Evolutionary conservation across 2,797 vertebrate species (phyloP), one percentile per base, ranked within the genome.

Genomic region (Scomberomorus guttatus): DNA sequence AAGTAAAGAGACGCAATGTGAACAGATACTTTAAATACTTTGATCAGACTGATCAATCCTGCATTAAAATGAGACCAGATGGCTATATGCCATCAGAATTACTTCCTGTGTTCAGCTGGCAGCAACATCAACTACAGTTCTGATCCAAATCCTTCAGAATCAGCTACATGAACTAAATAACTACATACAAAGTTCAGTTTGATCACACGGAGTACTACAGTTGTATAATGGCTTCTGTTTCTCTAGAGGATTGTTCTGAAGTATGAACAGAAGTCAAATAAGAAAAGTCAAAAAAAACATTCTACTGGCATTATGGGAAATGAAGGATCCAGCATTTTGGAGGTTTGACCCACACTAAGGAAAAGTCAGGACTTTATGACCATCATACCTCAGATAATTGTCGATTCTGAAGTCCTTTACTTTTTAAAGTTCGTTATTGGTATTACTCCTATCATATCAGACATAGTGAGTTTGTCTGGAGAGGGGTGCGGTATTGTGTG

Each of bases 41-140:
- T 13, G 20, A 50, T 51, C 44, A 60, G 56, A 3, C 29, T 51
- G 24, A 61, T 8, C 42, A 52, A 54, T 52, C 48, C 48, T 5
- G 18, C 58, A 62, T 25, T 54, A 42, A 72, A 72, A 51, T 39
- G 44, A 25, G 20, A 74, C 1, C 60, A 25, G n/a, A 24, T 25
- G 34, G 58, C 62, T 39, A 58, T 27, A 57, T 34, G 34, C 25
- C 20, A 17, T 58, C 42, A 34, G 42, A 58, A 71, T 57, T 14
- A 18, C 14, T 22, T 29, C 32, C 22, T 8, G 6, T 54, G 24
- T 44, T 54, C 24, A 42, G 1, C 17, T 42, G 39, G 39, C 39
- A 42, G 39, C 12, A 42, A 14, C 39, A 42, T 42, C 37, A 37
- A 37, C 37, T 11, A 11, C 37, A 12, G 37, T 37, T 37, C 39